Conservation (phyloP, 2,113 vertebrate species). For the Oryzias javanicus region DNA sequence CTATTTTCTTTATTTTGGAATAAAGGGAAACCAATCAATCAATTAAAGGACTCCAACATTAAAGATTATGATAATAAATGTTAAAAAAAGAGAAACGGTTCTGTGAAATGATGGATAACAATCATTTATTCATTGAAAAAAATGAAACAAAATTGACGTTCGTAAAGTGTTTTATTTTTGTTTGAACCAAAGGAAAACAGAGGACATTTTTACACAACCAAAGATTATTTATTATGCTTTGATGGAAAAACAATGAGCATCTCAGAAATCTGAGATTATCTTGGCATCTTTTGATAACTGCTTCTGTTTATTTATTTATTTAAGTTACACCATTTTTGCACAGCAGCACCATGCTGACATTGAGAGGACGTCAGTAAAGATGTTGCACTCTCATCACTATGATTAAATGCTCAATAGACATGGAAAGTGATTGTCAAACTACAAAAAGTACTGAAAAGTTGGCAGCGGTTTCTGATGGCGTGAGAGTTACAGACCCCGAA, state of each 20-base stretch:
- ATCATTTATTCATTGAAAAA: not conserved
- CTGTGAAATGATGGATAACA: not conserved
- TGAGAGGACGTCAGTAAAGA: conserved; percentile 19
- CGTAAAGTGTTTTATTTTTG: conserved; percentile 56
- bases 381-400: conserved; percentile 37
- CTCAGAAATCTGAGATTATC: conserved; percentile 23
- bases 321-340: conserved; percentile 47
- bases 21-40: no score
- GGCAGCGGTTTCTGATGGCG: conserved; percentile 56
- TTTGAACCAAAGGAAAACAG: conserved; percentile 49
- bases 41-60: no score
- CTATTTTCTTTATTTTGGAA: no score
- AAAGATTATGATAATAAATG: no score
- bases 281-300: conserved; percentile 36
- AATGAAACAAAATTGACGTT: not conserved
- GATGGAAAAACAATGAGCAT: conserved; percentile 43
- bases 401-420: conserved; percentile 35
- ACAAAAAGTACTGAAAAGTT: conserved; percentile 68
- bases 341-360: conserved; percentile 33
- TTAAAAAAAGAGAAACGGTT: no score
- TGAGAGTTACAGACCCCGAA: conserved; percentile 55
- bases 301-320: conserved; percentile 23
- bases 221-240: conserved; percentile 40
- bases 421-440: conserved; percentile 56
- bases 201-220: conserved; percentile 22